Evolutionary conservation across 2,888 invertebrate species (phyloP).

Genomic region (Tanaodytes sp.): DNA sequence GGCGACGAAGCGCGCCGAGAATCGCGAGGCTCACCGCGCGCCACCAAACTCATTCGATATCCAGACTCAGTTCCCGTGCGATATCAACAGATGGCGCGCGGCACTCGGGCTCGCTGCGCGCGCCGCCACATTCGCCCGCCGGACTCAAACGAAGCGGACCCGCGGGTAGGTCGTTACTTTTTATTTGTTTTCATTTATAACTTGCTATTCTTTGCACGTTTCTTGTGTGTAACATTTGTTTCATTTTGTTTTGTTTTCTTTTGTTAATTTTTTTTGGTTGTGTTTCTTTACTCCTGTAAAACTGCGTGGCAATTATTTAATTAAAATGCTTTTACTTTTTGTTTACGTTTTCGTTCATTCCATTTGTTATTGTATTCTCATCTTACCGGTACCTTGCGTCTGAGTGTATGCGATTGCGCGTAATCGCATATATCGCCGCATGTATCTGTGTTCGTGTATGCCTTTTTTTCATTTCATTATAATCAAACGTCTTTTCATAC

Average conservation of each 20-base stretch:
- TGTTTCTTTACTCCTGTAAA: conserved; percentile 59
- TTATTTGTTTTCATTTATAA: conserved; percentile 59
- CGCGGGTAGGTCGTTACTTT: conserved; percentile 72
- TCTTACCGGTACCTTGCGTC: conserved; percentile 56
- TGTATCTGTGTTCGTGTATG: conserved; percentile 61
- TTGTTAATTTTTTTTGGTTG: conserved; percentile 56
- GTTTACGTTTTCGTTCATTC: conserved; percentile 51
- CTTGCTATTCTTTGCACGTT: conserved; percentile 55
- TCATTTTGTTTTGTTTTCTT: neutral
- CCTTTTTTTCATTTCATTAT: conserved; percentile 56
- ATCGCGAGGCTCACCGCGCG: conserved; percentile 2
- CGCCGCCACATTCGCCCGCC: conserved; percentile 53
- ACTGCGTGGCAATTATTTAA: conserved; percentile 70
- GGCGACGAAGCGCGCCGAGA: conserved; percentile 19
- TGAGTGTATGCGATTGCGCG: conserved; percentile 52
- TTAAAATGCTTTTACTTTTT: too few relatives aligned
- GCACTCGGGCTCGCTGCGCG: conserved; percentile 38
- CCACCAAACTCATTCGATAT: too few relatives aligned
- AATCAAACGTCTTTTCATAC: conserved; percentile 73
- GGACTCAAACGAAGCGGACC: conserved; percentile 72
- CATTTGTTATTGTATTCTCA: conserved; percentile 50
- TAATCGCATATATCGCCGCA: conserved; percentile 59
- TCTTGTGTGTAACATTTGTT: conserved; percentile 49
- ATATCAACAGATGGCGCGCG: neutral
- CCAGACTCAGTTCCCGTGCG: too few relatives aligned